Percentiles rank a stretch among this genome's conserved stretches.
phyloP scores from a whole-genome alignment of 2,888 invertebrate genomes.

The Trichopria drosophilae region DNA sequence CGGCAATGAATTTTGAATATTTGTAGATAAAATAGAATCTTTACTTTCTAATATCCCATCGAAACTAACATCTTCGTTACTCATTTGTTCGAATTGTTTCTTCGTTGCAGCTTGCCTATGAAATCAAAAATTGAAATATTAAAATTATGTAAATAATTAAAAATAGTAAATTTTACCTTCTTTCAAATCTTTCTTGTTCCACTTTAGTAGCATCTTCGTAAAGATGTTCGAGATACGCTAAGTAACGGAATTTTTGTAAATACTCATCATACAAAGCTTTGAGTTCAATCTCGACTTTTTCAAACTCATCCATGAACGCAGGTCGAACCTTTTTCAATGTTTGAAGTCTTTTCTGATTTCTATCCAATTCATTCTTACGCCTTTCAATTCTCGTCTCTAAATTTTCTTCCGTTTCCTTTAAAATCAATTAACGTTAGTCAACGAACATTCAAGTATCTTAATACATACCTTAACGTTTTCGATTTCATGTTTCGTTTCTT shows the following conservation, averaged over 20 bases:
- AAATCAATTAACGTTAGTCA: slow-evolving; percentile 1
- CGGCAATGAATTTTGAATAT: slow-evolving; percentile 49
- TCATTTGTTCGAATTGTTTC: slow-evolving; percentile 63
- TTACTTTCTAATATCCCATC: slow-evolving; percentile 58
- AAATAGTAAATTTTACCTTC: slow-evolving; percentile 60
- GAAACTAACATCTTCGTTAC: slow-evolving; percentile 61
- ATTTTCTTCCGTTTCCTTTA: slow-evolving; percentile 79
- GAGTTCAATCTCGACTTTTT: slow-evolving; percentile 82
- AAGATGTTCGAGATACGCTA: slow-evolving; percentile 85
- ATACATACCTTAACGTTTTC: slow-evolving; percentile 70
- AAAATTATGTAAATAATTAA: background rate
- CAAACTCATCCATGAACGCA: slow-evolving; percentile 95
- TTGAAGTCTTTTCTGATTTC: slow-evolving; percentile 89
- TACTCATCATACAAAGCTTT: slow-evolving; percentile 85
- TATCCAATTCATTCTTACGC: slow-evolving; percentile 82
- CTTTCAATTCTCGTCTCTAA: slow-evolving; percentile 91
- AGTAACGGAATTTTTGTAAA: slow-evolving; percentile 82
- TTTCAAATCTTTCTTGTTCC: slow-evolving; percentile 78
- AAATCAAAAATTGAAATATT: slow-evolving; percentile 4
- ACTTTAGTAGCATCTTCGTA: slow-evolving; percentile 78
- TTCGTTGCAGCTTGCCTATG: slow-evolving; percentile 59
- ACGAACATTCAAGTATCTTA: slow-evolving; percentile 1
- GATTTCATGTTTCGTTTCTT: slow-evolving; percentile 75
- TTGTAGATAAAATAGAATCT: slow-evolving; percentile 54
- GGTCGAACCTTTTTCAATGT: slow-evolving; percentile 95